Evolutionary conservation across 2,113 vertebrate genomes (phyloP).

Genomic region (Amblyopsis rosae): DNA sequence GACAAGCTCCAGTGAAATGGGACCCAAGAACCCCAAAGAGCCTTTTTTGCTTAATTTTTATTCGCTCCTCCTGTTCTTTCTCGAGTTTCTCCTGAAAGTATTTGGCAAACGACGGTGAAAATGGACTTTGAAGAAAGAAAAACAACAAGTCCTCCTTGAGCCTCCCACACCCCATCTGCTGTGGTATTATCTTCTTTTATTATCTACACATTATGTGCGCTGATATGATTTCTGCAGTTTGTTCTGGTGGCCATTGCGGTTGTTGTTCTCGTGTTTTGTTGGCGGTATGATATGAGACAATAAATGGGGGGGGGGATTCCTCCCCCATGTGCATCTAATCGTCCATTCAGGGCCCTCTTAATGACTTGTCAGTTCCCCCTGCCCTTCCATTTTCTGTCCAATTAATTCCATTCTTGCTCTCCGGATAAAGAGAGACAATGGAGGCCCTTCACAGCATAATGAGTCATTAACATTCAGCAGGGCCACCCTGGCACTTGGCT

Average conservation of each 20-base stretch:
- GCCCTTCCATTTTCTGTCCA: slow-evolving; percentile 98
- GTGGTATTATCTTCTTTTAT: slow-evolving; percentile 79
- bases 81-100: slow-evolving; percentile 80
- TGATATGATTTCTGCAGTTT: slow-evolving; percentile 73
- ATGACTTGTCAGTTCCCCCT: slow-evolving; percentile 94
- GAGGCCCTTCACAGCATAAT: slow-evolving; percentile 85
- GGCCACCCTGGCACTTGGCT: slow-evolving; percentile 83
- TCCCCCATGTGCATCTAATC: slow-evolving; percentile 85
- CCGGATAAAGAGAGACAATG: slow-evolving; percentile 97
- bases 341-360: slow-evolving; percentile 88
- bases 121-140: slow-evolving; percentile 76
- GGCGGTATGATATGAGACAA: slow-evolving; percentile 66
- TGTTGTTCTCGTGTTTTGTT: slow-evolving; percentile 63
- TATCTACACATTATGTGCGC: slow-evolving; percentile 74
- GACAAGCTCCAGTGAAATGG: slow-evolving; percentile 66
- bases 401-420: slow-evolving; percentile 99
- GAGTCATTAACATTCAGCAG: slow-evolving; percentile 98
- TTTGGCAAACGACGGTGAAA: slow-evolving; percentile 76
- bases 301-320: slow-evolving; percentile 67
- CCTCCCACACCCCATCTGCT: slow-evolving; percentile 83
- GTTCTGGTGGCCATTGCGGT: slow-evolving; percentile 59
- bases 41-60: slow-evolving; percentile 67
- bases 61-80: slow-evolving; percentile 79
- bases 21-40: slow-evolving; percentile 74
- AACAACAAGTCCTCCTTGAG: slow-evolving; percentile 77